Evolutionary conservation across 1,140 invertebrate genomes (phyloP), one percentile per base, ranked within the genome.

Genomic region (Leptinotarsa undecemlineata): DNA sequence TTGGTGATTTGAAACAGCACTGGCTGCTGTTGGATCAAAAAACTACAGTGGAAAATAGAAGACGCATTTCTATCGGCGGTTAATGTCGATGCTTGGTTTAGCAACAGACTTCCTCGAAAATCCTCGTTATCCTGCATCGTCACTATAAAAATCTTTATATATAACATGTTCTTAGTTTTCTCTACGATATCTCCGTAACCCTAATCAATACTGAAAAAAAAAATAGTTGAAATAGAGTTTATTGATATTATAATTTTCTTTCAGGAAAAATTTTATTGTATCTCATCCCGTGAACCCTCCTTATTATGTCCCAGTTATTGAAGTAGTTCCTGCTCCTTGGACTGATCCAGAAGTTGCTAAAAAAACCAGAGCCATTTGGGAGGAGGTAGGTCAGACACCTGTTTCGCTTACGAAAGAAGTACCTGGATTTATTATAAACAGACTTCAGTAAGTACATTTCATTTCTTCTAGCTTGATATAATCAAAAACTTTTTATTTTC

Each of bases 251-350:
- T 42, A 11, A 11, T 42, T 42, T 26, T 21, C 48, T 78, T 79
- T 60, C 66, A 83, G 82, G 57, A 73, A 83, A 75, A 84, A 84
- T 73, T 77, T 83, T 4, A 78, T 85, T 64, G 92, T 97, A 51
- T 94, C 95, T 8, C 97, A 99, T 87, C 97, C 97, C 48, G 96
- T 98, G 1, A 99, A 99, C 86, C 97, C 97, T 63, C 97, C 97
- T 0, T 98, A 98, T 83, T 98, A 96, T 84, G 92, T 98, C 11
- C 96, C 96, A 1, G 85, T 98, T 47, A 95, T 98, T 2, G 97
- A 99, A 88, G 89, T 99, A 57, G 94, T 98, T 2, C 97, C 97
- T 2, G 94, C 96, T 1, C 94, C 96, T 4, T 98, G 94, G 94
- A 96, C 94, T 0, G 89, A 91, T 48, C 87, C 90, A 0, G 90